Percentiles rank a stretch among this genome's conserved stretches.
Conservation (phyloP, 2,113 vertebrate genomes). For the Clarias gariepinus region DNA sequence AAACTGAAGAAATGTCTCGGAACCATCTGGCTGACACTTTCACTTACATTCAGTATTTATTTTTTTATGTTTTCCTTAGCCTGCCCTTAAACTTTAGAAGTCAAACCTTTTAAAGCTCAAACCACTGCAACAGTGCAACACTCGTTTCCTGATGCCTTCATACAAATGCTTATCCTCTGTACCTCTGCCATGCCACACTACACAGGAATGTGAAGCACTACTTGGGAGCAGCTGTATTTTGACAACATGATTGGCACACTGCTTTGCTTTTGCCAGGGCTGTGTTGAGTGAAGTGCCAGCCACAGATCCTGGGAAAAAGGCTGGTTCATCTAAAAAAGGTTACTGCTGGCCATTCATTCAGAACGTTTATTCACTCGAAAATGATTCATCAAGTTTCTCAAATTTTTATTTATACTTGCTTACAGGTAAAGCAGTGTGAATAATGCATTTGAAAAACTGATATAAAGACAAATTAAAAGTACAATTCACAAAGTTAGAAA, state of each 20-base stretch:
- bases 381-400: neutral
- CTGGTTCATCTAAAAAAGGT: neutral
- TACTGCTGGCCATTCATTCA: neutral
- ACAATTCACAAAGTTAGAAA: neutral
- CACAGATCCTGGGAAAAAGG: constrained; percentile 9
- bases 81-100: constrained; percentile 5
- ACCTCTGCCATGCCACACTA: constrained; percentile 27
- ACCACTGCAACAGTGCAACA: neutral
- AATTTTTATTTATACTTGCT: neutral
- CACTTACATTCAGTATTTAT: constrained; percentile 3
- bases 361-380: neutral
- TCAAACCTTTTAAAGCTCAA: constrained; percentile 9
- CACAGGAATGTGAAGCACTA: constrained; percentile 24
- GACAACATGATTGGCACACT: constrained; percentile 34
- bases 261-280: constrained; percentile 26
- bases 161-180: constrained; percentile 3
- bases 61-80: constrained; percentile 11
- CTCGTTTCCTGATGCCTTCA: constrained; percentile 14
- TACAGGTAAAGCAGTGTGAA: neutral
- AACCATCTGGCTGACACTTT: constrained; percentile 16
- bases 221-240: constrained; percentile 37
- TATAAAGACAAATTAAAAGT: neutral
- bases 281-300: constrained; percentile 36
- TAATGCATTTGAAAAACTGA: neutral
- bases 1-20: neutral